A percentile compares a stretch with the other conserved stretches of the same genome.
phyloP scores from a whole-genome alignment of 1,140 invertebrate genomes.

The Drosophila fuyamai region DNA sequence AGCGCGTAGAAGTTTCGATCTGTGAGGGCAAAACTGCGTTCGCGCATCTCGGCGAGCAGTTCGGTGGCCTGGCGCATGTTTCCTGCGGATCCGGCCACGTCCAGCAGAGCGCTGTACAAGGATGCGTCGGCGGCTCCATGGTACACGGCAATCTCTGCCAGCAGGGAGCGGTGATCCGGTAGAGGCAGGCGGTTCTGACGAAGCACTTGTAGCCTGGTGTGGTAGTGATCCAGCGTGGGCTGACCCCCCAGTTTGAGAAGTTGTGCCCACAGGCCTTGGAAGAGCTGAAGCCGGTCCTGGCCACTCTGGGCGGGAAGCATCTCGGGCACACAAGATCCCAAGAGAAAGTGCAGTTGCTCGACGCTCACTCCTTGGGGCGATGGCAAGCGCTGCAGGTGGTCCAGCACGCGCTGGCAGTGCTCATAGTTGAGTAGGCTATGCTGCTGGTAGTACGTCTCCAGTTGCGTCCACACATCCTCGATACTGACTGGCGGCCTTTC shows the following conservation, averaged over 20 bases:
- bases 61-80: constrained; percentile 85
- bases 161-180: constrained; percentile 55
- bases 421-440: constrained; percentile 52
- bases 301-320: constrained; percentile 57
- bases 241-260: constrained; percentile 46
- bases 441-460: constrained; percentile 68
- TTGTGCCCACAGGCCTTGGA: constrained; percentile 61
- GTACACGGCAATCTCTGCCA: constrained; percentile 60
- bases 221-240: constrained; percentile 56
- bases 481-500: neutral
- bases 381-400: constrained; percentile 27
- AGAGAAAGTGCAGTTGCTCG: constrained; percentile 62
- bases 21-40: constrained; percentile 84
- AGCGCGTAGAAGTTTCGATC: constrained; percentile 86
- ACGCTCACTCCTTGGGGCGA: constrained; percentile 13
- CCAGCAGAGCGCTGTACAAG: constrained; percentile 77
- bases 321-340: constrained; percentile 68
- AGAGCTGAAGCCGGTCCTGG: constrained; percentile 49
- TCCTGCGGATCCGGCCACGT: constrained; percentile 85
- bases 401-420: constrained; percentile 52
- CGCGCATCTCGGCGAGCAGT: constrained; percentile 86
- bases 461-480: constrained; percentile 48
- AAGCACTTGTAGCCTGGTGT: constrained; percentile 62
- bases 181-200: constrained; percentile 58
- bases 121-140: constrained; percentile 37